phyloP scores from a whole-genome alignment of 2,888 invertebrate genomes.

The Gandaritis pyraliata region DNA sequence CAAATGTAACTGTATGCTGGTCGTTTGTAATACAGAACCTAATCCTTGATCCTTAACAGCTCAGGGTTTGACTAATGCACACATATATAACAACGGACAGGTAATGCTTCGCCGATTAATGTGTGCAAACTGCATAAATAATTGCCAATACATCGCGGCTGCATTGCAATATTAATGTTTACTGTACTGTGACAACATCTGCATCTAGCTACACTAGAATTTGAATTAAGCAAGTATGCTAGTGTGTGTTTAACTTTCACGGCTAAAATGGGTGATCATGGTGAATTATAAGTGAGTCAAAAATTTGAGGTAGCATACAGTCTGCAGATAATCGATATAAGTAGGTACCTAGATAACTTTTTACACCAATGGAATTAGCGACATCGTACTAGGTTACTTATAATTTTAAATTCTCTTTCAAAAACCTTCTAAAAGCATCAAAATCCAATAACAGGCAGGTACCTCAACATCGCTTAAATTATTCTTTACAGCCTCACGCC shows the following conservation, averaged over 20 bases:
- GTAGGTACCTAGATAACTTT: too few relatives aligned
- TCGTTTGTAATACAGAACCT: slow-evolving; percentile 8
- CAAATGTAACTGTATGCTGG: not conserved
- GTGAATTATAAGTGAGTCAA: too few relatives aligned
- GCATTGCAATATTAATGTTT: slow-evolving; percentile 41
- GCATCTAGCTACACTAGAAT: slow-evolving; percentile 4
- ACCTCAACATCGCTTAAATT: slow-evolving; percentile 18
- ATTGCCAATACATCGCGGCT: slow-evolving; percentile 45
- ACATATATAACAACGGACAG: slow-evolving; percentile 51
- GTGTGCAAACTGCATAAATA: slow-evolving; percentile 61
- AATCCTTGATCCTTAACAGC: slow-evolving; percentile 31
- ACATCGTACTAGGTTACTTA: too few relatives aligned
- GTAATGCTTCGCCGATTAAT: slow-evolving; percentile 58
- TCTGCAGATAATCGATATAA: too few relatives aligned
- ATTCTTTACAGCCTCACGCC: slow-evolving; percentile 20
- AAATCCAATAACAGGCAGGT: not conserved
- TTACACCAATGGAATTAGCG: too few relatives aligned
- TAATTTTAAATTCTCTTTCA: too few relatives aligned
- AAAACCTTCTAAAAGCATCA: not conserved
- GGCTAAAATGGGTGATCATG: too few relatives aligned
- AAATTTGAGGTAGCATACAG: too few relatives aligned
- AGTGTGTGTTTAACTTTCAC: not conserved
- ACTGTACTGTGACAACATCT: slow-evolving; percentile 34
- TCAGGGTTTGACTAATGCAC: slow-evolving; percentile 56
- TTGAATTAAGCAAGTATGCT: too few relatives aligned